Evolutionary conservation across 92 coral and sea anemone species (phyloP), one percentile per base, ranked within the genome.

Genomic region (Epizoanthus rinbou): DNA sequence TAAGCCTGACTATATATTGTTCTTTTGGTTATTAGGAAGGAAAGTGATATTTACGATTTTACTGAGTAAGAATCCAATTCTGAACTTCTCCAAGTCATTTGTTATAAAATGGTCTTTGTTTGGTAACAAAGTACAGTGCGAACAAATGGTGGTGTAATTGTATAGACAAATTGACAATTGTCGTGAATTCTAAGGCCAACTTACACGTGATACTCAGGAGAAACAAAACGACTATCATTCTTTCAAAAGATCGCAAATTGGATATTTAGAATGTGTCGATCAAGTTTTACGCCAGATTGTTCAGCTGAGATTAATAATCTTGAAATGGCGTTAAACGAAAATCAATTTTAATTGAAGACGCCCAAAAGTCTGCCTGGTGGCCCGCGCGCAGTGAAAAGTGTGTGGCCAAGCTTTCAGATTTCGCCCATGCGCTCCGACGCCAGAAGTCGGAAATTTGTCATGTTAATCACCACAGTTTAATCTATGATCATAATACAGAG

Each of bases 231-330:
- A 78, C 45, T 62, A 78, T 62, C 64, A 63, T 33, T 68, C 54
- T 47, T 63, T 81, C 76, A 81, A 81, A 81, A 56, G 76, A 68
- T 24, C 60, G 67, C 64, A 67, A 66, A 53, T 35, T 28, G 78
- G 76, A 69, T 78, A 70, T 87, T 84, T 81, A 58, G 80, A 45
- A 72, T 60, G 79, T 75, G 76, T 57, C 86, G 31, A 80, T 73
- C 82, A 43, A 41, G 56, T 58, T 85, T 70, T 65, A 73, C 67
- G 59, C 67, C 68, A 43, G 92, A 76, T 86, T 89, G 74, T 63
- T 86, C 92, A 89, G 92, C 92, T 89, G 92, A 89, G 24, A 56
- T 59, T 47, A n/a, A 60, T 78, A 60, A 60, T 78, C 71, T 78
- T 62, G 70, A 78, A 78, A 60, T 78, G 82, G 82, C 71, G 71